Percentiles rank a stretch among this genome's conserved stretches.
phyloP scores from a whole-genome alignment of 2,113 vertebrate species.

The Danionella cerebrum region DNA sequence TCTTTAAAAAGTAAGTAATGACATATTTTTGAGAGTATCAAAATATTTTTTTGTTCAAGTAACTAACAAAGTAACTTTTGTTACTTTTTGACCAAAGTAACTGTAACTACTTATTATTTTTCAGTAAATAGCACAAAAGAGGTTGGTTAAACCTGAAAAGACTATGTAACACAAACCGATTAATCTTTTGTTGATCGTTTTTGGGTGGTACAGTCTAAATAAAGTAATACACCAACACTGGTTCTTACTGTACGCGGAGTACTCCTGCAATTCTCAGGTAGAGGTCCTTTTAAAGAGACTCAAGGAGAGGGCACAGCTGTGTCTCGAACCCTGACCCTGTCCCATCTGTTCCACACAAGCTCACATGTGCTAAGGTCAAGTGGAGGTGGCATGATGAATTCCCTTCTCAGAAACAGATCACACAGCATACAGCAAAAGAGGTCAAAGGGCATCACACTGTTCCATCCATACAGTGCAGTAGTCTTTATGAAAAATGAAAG shows the following conservation, averaged over 20 bases:
- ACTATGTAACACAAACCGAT: no score
- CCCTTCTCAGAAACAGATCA: background rate
- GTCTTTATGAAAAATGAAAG: background rate
- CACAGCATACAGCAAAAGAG: background rate
- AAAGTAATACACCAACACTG: background rate
- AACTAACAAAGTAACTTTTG: no score
- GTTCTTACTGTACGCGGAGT: no score
- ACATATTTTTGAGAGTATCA: no score
- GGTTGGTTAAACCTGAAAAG: no score
- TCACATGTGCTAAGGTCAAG: conserved; percentile 21
- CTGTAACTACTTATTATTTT: no score
- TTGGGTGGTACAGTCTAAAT: background rate
- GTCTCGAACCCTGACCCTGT: background rate
- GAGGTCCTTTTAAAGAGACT: conserved; percentile 26
- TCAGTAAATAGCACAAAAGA: no score
- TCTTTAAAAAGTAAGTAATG: no score
- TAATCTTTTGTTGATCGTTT: no score
- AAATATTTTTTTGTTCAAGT: no score
- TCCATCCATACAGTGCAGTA: background rate
- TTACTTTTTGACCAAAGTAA: no score
- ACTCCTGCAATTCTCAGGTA: no score
- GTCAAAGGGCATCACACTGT: background rate
- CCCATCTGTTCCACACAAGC: conserved; percentile 27
- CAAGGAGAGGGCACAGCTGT: conserved; percentile 45
- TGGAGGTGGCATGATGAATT: conserved; percentile 13